Percentiles rank a stretch among this genome's conserved stretches.
These are phyloP conservation scores for Belgica antarctica DNA, from an alignment of 2,888 invertebrate genomes.

Conservation along the genomic window DNA sequence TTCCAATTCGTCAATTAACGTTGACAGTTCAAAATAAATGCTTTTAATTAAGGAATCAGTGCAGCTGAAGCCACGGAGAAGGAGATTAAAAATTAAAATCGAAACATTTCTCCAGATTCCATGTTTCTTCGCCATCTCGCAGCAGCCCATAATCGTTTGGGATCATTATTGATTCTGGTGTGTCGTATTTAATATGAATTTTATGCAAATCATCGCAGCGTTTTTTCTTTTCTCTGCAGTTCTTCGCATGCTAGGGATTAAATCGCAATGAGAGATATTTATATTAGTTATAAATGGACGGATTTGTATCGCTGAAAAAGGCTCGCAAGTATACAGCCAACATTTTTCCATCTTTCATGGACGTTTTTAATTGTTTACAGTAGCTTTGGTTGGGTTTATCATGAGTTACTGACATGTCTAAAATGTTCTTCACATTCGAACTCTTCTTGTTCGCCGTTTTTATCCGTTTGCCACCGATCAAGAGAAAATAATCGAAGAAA, in stretches of 20 bases:
- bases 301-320: constrained; percentile 26
- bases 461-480: not conserved
- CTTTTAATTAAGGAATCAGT: not conserved
- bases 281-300: constrained; percentile 36
- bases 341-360: constrained; percentile 7
- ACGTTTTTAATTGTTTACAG: constrained; percentile 36
- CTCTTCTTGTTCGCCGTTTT: constrained; percentile 5
- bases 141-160: not conserved
- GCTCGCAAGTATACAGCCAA: not conserved
- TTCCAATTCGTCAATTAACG: constrained; percentile 27
- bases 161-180: constrained; percentile 39
- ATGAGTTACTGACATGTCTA: constrained; percentile 41
- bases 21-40: constrained; percentile 18
- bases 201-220: constrained; percentile 41
- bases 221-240: not conserved
- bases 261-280: constrained; percentile 17
- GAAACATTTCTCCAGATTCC: constrained; percentile 2
- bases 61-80: constrained; percentile 8
- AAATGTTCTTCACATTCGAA: constrained; percentile 4
- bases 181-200: constrained; percentile 39
- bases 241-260: constrained; percentile 1
- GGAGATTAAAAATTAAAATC: constrained; percentile 5
- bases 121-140: not conserved
- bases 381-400: constrained; percentile 28
- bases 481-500: constrained; percentile 25